Percentiles rank a stretch among this genome's conserved stretches.
These are phyloP conservation scores for Thymelicus lineola DNA, from an alignment of 2,888 invertebrate species.

Conservation along the genomic window DNA sequence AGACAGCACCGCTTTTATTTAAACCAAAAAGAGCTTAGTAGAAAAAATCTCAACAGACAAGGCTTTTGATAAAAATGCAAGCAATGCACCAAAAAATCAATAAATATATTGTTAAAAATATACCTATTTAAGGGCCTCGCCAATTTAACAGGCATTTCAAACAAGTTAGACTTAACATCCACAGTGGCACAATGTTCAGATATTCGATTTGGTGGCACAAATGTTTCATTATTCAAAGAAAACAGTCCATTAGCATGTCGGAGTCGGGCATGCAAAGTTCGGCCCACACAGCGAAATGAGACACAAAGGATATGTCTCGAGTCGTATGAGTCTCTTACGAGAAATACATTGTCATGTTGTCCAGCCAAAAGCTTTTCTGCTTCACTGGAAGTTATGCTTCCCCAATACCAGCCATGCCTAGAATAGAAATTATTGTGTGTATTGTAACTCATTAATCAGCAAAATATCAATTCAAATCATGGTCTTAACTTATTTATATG, in stretches of 20 bases:
- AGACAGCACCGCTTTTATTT: too few relatives aligned
- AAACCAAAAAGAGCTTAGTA: too few relatives aligned
- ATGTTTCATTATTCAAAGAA: conserved; percentile 84
- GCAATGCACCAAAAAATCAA: not conserved
- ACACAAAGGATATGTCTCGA: conserved; percentile 88
- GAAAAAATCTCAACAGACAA: too few relatives aligned
- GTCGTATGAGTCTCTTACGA: conserved; percentile 90
- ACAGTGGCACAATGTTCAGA: conserved; percentile 81
- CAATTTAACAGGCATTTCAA: conserved; percentile 80
- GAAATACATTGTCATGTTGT: conserved; percentile 90
- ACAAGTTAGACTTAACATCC: conserved; percentile 76
- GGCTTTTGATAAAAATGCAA: too few relatives aligned
- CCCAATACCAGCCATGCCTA: conserved; percentile 91
- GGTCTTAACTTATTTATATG: conserved; percentile 2
- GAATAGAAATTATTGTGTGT: conserved; percentile 43
- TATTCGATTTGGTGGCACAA: conserved; percentile 79
- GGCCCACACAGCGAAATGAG: conserved; percentile 89
- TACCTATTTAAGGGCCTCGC: conserved; percentile 80
- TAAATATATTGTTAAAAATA: conserved; percentile 5
- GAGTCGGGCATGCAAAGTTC: conserved; percentile 89
- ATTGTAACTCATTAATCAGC: not conserved
- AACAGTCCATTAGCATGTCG: conserved; percentile 90
- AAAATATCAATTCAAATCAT: not conserved
- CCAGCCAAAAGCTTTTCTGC: conserved; percentile 88
- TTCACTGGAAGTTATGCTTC: conserved; percentile 89